Conservation (phyloP, 2,888 invertebrate genomes). For the Drosophila macrospina region DNA sequence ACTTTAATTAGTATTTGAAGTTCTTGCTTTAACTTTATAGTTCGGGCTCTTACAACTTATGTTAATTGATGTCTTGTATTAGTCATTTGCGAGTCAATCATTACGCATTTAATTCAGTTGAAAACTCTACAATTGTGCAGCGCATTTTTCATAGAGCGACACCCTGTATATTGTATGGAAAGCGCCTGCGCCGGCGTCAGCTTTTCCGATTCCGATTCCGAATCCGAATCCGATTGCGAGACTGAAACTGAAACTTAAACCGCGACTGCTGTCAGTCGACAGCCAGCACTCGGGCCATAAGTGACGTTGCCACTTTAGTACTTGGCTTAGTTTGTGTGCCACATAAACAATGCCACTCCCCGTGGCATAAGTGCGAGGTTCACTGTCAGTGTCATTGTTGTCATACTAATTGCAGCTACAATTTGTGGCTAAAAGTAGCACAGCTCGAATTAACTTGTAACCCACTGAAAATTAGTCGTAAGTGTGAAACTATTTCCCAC, state of each 20-base stretch:
- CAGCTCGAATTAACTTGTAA: conserved; percentile 8
- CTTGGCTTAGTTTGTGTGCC: conserved; percentile 27
- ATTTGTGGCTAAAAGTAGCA: background rate
- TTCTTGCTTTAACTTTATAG: too few relatives aligned
- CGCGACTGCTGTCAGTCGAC: conserved; percentile 42
- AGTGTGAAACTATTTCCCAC: conserved; percentile 18
- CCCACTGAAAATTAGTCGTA: conserved; percentile 37
- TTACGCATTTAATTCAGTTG: too few relatives aligned
- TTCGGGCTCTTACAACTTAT: too few relatives aligned
- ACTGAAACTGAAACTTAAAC: conserved; percentile 20
- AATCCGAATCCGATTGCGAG: too few relatives aligned
- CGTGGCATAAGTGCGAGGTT: conserved; percentile 31
- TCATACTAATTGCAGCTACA: conserved; percentile 20
- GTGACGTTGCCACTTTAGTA: conserved; percentile 17
- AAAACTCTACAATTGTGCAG: too few relatives aligned
- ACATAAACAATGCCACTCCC: conserved; percentile 49
- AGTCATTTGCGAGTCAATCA: too few relatives aligned
- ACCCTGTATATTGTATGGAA: conserved; percentile 40
- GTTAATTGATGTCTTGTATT: too few relatives aligned
- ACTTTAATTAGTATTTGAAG: too few relatives aligned
- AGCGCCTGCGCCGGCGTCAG: conserved; percentile 46
- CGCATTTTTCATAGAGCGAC: background rate
- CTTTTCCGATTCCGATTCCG: background rate
- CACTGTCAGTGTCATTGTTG: conserved; percentile 31
- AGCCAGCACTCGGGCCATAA: conserved; percentile 48